Evolutionary conservation across 2,113 vertebrate genomes (phyloP), one percentile per base, ranked within the genome.

Genomic region (Cnemophilus loriae): DNA sequence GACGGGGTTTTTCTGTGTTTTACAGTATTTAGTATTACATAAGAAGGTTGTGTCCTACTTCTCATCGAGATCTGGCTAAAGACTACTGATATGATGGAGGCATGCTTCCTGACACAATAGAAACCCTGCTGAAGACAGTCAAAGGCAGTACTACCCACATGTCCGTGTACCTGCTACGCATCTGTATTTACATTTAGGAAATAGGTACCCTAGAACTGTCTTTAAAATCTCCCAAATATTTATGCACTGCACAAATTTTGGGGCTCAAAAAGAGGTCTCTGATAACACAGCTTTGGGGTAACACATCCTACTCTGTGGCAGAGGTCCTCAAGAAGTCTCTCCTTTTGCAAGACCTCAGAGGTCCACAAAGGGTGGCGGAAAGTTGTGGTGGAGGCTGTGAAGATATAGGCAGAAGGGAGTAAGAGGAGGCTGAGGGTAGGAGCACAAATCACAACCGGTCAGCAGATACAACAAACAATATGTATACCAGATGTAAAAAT

Each of bases 1-100:
- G 81, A 91, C n/a, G n/a, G 53, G 83, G 24, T 0, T 3, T 89
- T 81, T 42, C 47, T 79, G 42, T 23, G 11, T 56, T 95, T 92
- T 87, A 64, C 52, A 89, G 35, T 81, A 81, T 89, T 93, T 95
- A n/a, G 70, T 95, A 50, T 78, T 91, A 75, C 69, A 49, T 94
- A 67, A 84, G 50, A 39, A 47, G 30, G 19, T 70, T 64, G 16
- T 80, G 88, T 83, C 59, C 76, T 87, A 13, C 46, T 94, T 83
- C 42, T 53, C 59, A 50, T 15, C 30, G 27, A 70, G 14, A 10
- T 44, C 60, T 84, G 35, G 17, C 60, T 77, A 47, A 86, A 57
- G 42, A 30, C 26, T 61, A 10, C 17, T 33, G 26, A 22, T 50
- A 15, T 35, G 44, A 46, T 70, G 27, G 14, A 80, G 6, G 1